Evolutionary conservation across 2,113 vertebrate species (phyloP).

Genomic region (Rhynchopsitta pachyrhyncha): DNA sequence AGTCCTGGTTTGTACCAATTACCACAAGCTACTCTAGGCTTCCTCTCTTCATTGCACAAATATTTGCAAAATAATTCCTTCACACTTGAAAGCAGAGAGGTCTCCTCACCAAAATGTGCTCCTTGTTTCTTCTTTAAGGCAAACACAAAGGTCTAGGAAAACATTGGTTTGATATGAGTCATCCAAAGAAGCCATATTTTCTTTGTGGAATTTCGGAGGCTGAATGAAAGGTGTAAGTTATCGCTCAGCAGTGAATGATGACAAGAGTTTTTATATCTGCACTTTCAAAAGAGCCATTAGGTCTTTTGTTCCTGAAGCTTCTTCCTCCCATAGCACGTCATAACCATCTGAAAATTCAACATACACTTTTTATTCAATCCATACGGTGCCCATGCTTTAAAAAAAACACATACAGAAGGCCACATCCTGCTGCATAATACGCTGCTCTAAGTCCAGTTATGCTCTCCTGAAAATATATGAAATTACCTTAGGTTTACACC

Average conservation of each 20-base stretch:
- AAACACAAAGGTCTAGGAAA: background rate
- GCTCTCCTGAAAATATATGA: background rate
- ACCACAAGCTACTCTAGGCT: background rate
- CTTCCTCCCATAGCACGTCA: background rate
- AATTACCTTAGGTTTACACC: background rate
- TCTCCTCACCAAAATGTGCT: background rate
- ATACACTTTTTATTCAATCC: background rate
- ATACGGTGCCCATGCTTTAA: background rate
- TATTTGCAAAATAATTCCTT: constrained; percentile 22
- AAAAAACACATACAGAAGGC: background rate
- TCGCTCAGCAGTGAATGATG: background rate
- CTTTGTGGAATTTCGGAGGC: background rate
- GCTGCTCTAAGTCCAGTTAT: background rate
- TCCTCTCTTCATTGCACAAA: constrained; percentile 11
- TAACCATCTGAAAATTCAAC: background rate
- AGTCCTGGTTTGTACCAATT: constrained; percentile 16
- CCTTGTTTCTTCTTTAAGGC: background rate
- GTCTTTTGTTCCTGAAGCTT: background rate
- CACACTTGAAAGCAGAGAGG: background rate
- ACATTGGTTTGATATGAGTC: background rate
- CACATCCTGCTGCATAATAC: background rate
- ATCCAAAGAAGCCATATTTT: background rate
- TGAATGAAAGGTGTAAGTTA: constrained; percentile 2
- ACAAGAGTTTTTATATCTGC: background rate
- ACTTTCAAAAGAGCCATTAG: background rate